Evolutionary conservation across 2,888 invertebrate genomes (phyloP).

Genomic region (Laspeyria flexula): DNA sequence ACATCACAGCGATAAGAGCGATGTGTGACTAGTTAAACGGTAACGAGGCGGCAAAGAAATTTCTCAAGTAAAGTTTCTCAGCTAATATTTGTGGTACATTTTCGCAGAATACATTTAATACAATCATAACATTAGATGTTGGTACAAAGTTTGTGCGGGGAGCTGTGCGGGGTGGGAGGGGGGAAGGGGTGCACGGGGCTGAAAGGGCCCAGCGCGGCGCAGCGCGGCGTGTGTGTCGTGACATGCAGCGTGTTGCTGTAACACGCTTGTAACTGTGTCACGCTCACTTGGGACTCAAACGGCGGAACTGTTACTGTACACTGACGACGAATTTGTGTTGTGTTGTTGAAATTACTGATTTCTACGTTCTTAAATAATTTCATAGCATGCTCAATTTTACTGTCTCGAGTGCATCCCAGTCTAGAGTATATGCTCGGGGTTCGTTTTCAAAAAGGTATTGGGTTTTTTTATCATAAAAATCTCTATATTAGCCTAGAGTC

Average conservation of each 20-base stretch:
- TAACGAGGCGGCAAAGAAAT: slow-evolving; percentile 43
- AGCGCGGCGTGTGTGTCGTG: slow-evolving; percentile 17
- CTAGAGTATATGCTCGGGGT: too few relatives aligned
- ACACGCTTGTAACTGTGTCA: not conserved
- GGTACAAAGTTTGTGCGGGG: slow-evolving; percentile 56
- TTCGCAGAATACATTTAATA: slow-evolving; percentile 71
- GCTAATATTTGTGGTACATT: slow-evolving; percentile 73
- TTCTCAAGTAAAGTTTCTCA: slow-evolving; percentile 66
- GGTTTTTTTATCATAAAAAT: too few relatives aligned
- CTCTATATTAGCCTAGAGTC: too few relatives aligned
- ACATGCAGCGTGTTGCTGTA: slow-evolving; percentile 3
- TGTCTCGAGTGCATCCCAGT: too few relatives aligned
- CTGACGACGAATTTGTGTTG: not conserved
- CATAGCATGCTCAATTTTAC: too few relatives aligned
- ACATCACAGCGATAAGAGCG: slow-evolving; percentile 35
- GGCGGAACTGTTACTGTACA: not conserved
- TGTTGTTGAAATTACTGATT: too few relatives aligned
- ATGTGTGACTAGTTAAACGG: not conserved
- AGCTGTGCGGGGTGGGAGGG: slow-evolving; percentile 26
- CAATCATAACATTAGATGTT: slow-evolving; percentile 73
- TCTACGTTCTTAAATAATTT: too few relatives aligned
- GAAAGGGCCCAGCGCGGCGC: not conserved
- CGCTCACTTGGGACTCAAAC: not conserved
- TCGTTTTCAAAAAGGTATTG: too few relatives aligned
- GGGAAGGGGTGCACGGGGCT: slow-evolving; percentile 14